Percentiles rank a stretch among this genome's conserved stretches.
Evolutionary conservation across 2,113 vertebrate species (phyloP).

Genomic region (Hipposideros armiger): DNA sequence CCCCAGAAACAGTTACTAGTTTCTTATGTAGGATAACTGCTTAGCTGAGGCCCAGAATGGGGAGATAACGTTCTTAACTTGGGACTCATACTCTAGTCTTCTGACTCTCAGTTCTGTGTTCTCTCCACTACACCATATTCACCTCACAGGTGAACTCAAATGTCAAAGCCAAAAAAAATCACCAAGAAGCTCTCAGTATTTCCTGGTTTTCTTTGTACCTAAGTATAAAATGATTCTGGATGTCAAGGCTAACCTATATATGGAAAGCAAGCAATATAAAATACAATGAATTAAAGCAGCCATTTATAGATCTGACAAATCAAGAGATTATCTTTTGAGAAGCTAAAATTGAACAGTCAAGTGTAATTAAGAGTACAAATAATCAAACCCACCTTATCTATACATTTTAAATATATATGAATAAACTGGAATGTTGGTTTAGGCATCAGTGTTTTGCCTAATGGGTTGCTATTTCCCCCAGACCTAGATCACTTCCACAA

Average conservation of each 20-base stretch:
- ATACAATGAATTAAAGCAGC: background rate
- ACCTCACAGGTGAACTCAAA: conserved; percentile 48
- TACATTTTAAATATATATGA: conserved; percentile 16
- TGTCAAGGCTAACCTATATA: background rate
- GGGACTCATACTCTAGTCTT: background rate
- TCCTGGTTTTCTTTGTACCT: background rate
- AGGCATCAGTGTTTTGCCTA: background rate
- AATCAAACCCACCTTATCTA: conserved; percentile 6
- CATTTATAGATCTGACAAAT: conserved; percentile 30
- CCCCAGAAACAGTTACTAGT: background rate
- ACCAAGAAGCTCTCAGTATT: conserved; percentile 32
- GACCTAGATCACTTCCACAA: conserved; percentile 28
- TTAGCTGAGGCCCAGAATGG: background rate
- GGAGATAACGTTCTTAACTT: background rate
- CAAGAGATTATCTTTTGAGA: conserved; percentile 30
- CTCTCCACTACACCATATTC: background rate
- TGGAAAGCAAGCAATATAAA: background rate
- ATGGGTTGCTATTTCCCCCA: background rate
- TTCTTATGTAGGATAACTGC: background rate
- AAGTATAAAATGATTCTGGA: conserved; percentile 8
- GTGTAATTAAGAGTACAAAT: conserved; percentile 37
- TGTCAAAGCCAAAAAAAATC: conserved; percentile 34
- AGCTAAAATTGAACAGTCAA: background rate
- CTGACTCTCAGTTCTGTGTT: background rate
- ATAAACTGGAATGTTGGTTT: background rate